phyloP scores from a whole-genome alignment of 2,888 invertebrate genomes.

The Tryphoninae sp. region DNA sequence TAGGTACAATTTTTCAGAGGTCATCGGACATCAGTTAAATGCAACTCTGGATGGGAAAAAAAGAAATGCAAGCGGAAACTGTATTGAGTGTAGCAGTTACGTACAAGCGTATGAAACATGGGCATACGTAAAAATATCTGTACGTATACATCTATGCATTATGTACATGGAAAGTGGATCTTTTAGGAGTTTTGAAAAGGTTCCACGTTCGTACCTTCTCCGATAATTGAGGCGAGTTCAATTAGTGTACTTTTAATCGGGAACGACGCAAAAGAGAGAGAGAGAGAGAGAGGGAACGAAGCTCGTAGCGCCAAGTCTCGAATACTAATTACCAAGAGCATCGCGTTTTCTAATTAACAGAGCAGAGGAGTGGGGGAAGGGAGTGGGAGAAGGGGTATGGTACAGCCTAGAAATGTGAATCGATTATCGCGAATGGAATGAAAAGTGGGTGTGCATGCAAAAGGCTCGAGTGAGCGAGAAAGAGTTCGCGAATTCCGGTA shows the following conservation, averaged over 20 bases:
- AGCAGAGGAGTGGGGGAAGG: conserved; percentile 43
- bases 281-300: conserved; percentile 60
- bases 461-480: conserved; percentile 8
- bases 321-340: conserved; percentile 76
- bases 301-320: conserved; percentile 70
- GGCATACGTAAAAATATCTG: background rate
- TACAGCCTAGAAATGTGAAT: conserved; percentile 43
- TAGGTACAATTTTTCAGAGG: conserved; percentile 23
- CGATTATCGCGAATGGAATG: conserved; percentile 50
- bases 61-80: conserved; percentile 6
- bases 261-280: conserved; percentile 68
- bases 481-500: conserved; percentile 11
- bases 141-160: background rate
- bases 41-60: conserved; percentile 16
- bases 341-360: conserved; percentile 78
- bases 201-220: conserved; percentile 56
- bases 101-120: background rate
- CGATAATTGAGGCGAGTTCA: conserved; percentile 78
- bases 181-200: conserved; percentile 59
- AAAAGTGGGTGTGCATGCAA: conserved; percentile 27
- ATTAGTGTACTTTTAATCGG: conserved; percentile 78
- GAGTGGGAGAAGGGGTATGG: conserved; percentile 13
- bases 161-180: conserved; percentile 23
- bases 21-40: conserved; percentile 18
- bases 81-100: background rate